A percentile compares a stretch with the other conserved stretches of the same genome.
Evolutionary conservation across 2,888 invertebrate species (phyloP).

Genomic region (Tyria jacobaeae): DNA sequence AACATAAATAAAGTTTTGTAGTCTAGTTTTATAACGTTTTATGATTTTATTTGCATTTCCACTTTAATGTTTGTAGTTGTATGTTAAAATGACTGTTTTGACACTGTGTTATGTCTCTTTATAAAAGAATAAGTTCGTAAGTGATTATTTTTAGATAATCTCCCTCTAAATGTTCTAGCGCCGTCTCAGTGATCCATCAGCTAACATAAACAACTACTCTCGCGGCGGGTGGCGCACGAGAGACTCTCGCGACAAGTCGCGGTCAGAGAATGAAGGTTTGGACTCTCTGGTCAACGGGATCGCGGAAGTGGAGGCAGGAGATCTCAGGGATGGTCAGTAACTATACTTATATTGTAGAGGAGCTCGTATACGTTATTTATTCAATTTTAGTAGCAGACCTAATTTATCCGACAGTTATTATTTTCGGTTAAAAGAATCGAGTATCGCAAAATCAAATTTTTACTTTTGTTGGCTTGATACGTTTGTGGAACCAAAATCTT

Average conservation of each 20-base stretch:
- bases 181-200: conserved; percentile 96
- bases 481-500: no score
- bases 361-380: conserved; percentile 6
- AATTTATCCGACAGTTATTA: no score
- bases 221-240: conserved; percentile 93
- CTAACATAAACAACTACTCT: conserved; percentile 94
- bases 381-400: background rate
- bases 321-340: conserved; percentile 87
- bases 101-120: no score
- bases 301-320: conserved; percentile 97
- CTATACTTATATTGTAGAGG: background rate
- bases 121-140: no score
- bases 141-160: background rate
- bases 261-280: conserved; percentile 97
- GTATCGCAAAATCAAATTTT: no score
- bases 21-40: no score
- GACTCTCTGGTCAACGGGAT: conserved; percentile 94
- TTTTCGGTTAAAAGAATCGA: no score
- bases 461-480: no score
- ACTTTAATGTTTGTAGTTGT: no score
- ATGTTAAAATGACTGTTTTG: no score
- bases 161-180: conserved; percentile 82
- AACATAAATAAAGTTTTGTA: no score
- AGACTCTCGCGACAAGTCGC: conserved; percentile 90
- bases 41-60: no score